phyloP scores from a whole-genome alignment of 2,113 vertebrate species.

The Crypturellus undulatus region DNA sequence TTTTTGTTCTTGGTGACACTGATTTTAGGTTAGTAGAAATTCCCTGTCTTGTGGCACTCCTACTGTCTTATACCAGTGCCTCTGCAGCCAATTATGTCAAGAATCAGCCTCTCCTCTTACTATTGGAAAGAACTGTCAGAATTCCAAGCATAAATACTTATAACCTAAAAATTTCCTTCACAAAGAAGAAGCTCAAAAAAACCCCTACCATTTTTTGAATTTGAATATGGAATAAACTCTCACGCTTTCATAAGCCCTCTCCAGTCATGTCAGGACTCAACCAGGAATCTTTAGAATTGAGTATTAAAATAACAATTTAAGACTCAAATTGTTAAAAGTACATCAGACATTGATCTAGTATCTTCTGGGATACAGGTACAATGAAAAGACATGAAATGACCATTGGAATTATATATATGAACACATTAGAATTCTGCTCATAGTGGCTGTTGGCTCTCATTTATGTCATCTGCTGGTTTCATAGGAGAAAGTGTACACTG shows the following conservation, averaged over 20 bases:
- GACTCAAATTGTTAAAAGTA: not conserved
- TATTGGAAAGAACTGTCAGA: not conserved
- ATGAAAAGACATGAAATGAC: not conserved
- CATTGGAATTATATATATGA: not conserved
- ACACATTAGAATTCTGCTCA: not conserved
- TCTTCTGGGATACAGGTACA: fast-evolving
- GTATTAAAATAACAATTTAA: not conserved
- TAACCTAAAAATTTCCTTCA: not conserved
- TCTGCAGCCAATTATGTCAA: not conserved
- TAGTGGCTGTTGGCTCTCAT: not conserved
- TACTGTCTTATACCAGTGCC: not conserved
- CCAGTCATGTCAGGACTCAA: not conserved
- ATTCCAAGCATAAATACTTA: not conserved
- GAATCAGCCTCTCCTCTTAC: not conserved
- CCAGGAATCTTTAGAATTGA: not conserved
- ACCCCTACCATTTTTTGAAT: not conserved
- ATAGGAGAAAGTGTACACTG: not conserved
- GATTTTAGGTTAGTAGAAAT: not conserved
- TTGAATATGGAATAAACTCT: not conserved
- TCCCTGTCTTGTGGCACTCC: not conserved
- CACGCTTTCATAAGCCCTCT: not conserved
- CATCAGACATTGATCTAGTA: not conserved
- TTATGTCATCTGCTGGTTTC: not conserved
- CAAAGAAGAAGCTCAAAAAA: not conserved
- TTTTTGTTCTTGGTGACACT: not conserved